phyloP scores from a whole-genome alignment of 2,888 invertebrate genomes.

The Cristatella mucedo region DNA sequence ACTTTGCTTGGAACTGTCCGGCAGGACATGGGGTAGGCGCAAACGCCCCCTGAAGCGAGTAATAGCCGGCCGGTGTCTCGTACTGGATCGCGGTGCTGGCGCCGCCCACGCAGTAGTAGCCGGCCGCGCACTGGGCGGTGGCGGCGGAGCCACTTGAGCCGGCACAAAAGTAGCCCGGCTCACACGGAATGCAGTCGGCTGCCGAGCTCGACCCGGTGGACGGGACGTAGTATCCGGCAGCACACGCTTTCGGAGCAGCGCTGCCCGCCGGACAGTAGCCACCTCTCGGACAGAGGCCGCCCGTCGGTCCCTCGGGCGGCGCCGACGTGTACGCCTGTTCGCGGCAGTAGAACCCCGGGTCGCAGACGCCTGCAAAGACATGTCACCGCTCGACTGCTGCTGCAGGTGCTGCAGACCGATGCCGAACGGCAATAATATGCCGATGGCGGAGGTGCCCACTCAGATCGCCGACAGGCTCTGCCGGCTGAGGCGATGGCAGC shows the following conservation, averaged over 20 bases:
- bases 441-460: too few species aligned
- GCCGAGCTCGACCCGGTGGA: conserved; percentile 27
- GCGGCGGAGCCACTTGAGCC: conserved; percentile 25
- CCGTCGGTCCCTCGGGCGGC: conserved; percentile 32
- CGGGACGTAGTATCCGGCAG: conserved; percentile 27
- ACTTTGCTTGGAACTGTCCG: conserved; percentile 12
- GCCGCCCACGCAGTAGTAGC: conserved; percentile 32
- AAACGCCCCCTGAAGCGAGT: conserved; percentile 25
- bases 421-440: too few species aligned
- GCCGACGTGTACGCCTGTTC: conserved; percentile 34
- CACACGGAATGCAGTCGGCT: conserved; percentile 31
- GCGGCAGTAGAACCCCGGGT: conserved; percentile 28
- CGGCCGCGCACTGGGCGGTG: conserved; percentile 23
- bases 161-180: conserved; percentile 32
- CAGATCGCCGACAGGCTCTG: too few species aligned
- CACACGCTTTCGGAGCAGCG: conserved; percentile 24
- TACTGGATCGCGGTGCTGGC: conserved; percentile 25
- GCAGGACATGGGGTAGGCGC: conserved; percentile 29
- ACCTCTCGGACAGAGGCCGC: conserved; percentile 32
- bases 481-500: background rate
- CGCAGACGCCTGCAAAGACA: conserved; percentile 18
- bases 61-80: conserved; percentile 26
- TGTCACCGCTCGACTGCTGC: background rate
- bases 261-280: conserved; percentile 31
- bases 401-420: too few species aligned